A percentile compares a stretch with the other conserved stretches of the same genome.
phyloP scores from a whole-genome alignment of 2,888 invertebrate genomes.

The Epinotia bilunana region DNA sequence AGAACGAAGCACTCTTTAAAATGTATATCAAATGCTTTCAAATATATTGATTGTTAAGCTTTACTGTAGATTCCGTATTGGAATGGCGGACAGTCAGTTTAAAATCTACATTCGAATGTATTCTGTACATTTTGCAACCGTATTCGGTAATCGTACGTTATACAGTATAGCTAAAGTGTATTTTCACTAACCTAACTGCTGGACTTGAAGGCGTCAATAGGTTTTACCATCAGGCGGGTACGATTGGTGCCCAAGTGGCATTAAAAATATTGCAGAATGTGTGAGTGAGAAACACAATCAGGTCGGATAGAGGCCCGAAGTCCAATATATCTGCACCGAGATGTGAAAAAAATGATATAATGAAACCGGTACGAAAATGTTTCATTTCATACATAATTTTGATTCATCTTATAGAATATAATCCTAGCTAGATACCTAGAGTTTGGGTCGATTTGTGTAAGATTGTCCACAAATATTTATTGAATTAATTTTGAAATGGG shows the following conservation, averaged over 20 bases:
- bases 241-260: too few species aligned
- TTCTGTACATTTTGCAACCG: slow-evolving; percentile 12
- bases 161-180: not conserved
- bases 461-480: too few species aligned
- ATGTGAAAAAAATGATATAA: not conserved
- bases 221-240: not conserved
- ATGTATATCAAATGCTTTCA: slow-evolving; percentile 30
- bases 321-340: not conserved
- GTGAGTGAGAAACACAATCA: too few species aligned
- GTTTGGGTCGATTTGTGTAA: not conserved
- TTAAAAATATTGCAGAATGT: too few species aligned
- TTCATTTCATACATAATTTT: not conserved
- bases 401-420: not conserved
- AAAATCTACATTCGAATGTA: not conserved
- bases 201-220: not conserved
- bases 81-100: not conserved
- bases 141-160: not conserved
- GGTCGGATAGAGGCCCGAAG: not conserved
- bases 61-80: slow-evolving; percentile 29
- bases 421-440: not conserved
- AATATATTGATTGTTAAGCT: slow-evolving; percentile 32
- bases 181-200: not conserved
- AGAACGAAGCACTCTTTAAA: slow-evolving; percentile 18
- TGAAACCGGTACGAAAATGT: too few species aligned
- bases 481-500: too few species aligned